Base-by-base conservation (phyloP, 2,797 vertebrate genomes). In the Cossypha heuglini region DNA sequence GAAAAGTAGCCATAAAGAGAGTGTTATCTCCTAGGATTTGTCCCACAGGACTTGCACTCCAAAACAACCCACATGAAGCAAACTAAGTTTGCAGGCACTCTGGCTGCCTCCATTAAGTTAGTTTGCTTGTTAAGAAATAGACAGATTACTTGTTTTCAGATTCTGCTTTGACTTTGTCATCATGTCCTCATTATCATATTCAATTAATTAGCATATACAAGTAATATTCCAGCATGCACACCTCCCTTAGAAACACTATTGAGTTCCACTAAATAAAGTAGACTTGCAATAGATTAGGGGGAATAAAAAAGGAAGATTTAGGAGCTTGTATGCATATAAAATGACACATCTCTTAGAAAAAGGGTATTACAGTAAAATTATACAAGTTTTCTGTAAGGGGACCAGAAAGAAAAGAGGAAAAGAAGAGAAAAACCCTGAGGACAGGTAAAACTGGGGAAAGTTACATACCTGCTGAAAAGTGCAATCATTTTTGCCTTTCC, bases 181-280 rank as follows among this genome's bases (percentile, higher is more conserved):
- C 88, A 95, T 97, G 96, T 28, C 95, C 94, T 97, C 81, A 96
- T 97, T 97, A 97, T 93, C 95, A 97, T 97, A 98, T 93, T 96
- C 96, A 97, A 97, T 97, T 96, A 98, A 97, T 97, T 97, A 96
- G 31, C 14, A 29, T 90, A 90, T 54, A 94, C 95, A 97, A 79
- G 90, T 97, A 97, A 94, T 96, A 96, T 92, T 96, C 63, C 91
- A 87, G 55, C 72, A 67, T 40, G 91, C 74, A 96, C 72, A 92
- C 57, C 66, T 97, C 89, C 88, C 52, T 88, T 43, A 91, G 88
- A 90, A 87, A 78, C 57, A 71, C 92, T 97, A 95, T 58, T 92
- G 96, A 97, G 82, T 97, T 95, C 42, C 90, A 93, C 85, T 94
- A 97, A 96, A 92, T 94, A 92, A 89, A 46, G 35, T 31, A 93